Conservation (phyloP, 64 coral and sea anemone genomes). For the Actinia equina region DNA sequence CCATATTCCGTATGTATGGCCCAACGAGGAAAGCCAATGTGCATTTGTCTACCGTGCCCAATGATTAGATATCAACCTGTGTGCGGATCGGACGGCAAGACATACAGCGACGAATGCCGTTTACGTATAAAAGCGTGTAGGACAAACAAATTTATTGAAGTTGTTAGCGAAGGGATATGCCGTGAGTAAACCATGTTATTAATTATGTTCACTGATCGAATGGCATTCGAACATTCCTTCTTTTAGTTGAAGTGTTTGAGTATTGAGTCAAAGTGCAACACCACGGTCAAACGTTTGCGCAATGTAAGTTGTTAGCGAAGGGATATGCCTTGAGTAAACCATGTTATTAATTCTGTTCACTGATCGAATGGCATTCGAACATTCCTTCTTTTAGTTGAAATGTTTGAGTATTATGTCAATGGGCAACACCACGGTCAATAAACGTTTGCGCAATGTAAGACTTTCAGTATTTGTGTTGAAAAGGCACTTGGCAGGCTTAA, state of each 20-base stretch:
- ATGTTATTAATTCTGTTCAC: background rate
- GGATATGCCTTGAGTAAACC: conserved; percentile 46
- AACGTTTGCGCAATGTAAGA: no score
- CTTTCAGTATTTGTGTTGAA: no score
- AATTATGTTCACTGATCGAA: background rate
- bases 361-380: background rate
- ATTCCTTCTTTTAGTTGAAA: background rate
- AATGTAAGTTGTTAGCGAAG: conserved; percentile 17
- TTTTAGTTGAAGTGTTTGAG: background rate
- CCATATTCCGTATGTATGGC: conserved; percentile 47
- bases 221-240: background rate
- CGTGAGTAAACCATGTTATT: conserved; percentile 15
- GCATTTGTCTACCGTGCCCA: conserved; percentile 55
- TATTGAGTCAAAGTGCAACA: no score
- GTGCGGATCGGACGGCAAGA: conserved; percentile 64
- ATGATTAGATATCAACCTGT: conserved; percentile 33
- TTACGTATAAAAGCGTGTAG: conserved; percentile 60
- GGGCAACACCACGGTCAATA: no score
- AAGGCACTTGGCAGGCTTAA: no score
- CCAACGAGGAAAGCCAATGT: conserved; percentile 41
- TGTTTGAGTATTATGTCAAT: no score
- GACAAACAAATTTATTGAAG: conserved; percentile 46
- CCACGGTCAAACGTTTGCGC: no score
- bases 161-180: conserved; percentile 39
- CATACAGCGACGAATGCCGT: conserved; percentile 47